Percentiles rank a stretch among this genome's conserved stretches.
These are phyloP conservation scores for Arnoldichthys spilopterus DNA, from an alignment of 2,797 vertebrate genomes.

Conservation along the genomic window DNA sequence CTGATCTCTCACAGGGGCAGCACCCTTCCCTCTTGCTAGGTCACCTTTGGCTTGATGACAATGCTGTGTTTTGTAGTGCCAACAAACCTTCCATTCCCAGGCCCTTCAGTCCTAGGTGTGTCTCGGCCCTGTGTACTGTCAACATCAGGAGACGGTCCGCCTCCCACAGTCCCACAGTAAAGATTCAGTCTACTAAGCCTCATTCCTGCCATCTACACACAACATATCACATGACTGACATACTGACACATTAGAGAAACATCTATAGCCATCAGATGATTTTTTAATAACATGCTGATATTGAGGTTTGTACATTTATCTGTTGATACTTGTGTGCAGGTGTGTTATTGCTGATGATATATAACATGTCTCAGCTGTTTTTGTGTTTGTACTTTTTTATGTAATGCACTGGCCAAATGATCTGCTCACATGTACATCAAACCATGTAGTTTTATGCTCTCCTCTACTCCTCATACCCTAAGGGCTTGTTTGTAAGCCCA, in stretches of 20 bases:
- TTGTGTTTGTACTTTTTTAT: not conserved
- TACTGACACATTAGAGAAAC: not conserved
- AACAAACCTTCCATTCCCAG: constrained; percentile 63
- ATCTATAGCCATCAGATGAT: not conserved
- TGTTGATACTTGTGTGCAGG: not conserved
- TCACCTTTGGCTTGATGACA: constrained; percentile 58
- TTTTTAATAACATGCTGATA: constrained; percentile 15
- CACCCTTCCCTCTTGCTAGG: constrained; percentile 31
- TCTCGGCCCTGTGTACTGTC: constrained; percentile 59
- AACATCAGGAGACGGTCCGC: constrained; percentile 46
- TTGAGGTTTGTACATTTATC: constrained; percentile 2
- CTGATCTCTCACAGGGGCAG: constrained; percentile 5
- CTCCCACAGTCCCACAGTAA: constrained; percentile 38
- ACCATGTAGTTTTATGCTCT: not conserved
- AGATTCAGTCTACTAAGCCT: constrained; percentile 20
- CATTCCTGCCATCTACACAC: constrained; percentile 16
- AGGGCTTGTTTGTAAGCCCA: not conserved
- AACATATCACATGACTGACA: constrained; percentile 6
- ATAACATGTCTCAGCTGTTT: constrained; percentile 1
- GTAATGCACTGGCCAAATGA: not conserved
- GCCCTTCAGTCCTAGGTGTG: constrained; percentile 58
- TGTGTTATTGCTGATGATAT: constrained; percentile 4
- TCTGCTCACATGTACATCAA: not conserved
- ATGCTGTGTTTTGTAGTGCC: constrained; percentile 60
- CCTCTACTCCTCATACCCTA: not conserved